These are phyloP conservation scores for Saxidomus purpurata DNA, from an alignment of 1,140 invertebrate genomes.

Conservation along the genomic window DNA sequence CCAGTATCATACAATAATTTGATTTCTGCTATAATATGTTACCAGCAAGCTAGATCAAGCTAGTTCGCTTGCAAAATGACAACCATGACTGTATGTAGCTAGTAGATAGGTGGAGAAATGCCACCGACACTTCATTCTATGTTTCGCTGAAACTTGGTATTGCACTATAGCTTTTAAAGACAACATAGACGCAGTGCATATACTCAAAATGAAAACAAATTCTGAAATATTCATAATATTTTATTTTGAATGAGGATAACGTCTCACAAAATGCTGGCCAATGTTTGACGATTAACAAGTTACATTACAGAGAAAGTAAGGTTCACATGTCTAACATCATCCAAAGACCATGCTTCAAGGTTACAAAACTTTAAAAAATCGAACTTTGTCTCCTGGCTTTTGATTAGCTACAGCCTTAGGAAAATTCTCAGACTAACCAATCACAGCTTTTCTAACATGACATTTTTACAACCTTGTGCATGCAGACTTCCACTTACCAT, in stretches of 20 bases:
- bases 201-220: neutral
- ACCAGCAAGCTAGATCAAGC: too few species aligned
- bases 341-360: slow-evolving; percentile 11
- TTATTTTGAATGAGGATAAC: slow-evolving; percentile 35
- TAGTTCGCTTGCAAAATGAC: too few species aligned
- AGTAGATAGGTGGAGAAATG: too few species aligned
- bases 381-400: neutral
- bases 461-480: slow-evolving; percentile 2
- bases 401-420: slow-evolving; percentile 6
- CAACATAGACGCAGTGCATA: too few species aligned
- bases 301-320: slow-evolving; percentile 9
- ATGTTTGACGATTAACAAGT: slow-evolving; percentile 3
- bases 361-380: neutral
- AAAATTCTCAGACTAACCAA: neutral
- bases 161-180: too few species aligned
- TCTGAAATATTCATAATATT: neutral
- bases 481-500: neutral
- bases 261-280: slow-evolving; percentile 27
- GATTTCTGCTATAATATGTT: too few species aligned
- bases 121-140: too few species aligned
- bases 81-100: too few species aligned
- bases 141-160: too few species aligned
- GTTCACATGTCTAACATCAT: neutral
- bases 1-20: too few species aligned
- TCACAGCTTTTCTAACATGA: neutral